phyloP scores from a whole-genome alignment of 2,797 vertebrate genomes.

The Phrynocephalus vlangalii region DNA sequence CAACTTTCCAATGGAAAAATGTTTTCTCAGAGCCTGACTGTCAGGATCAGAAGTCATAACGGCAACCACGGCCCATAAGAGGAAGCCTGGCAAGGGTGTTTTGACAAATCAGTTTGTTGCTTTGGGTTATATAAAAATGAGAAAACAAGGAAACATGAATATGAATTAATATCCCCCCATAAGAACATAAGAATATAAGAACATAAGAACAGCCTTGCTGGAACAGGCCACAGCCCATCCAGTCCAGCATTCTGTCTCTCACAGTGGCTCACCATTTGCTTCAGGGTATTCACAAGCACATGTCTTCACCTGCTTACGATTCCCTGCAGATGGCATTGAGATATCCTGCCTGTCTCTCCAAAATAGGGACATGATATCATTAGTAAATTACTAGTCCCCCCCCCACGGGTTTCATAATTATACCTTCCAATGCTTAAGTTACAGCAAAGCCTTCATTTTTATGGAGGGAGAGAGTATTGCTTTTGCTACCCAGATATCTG shows the following conservation, averaged over 20 bases:
- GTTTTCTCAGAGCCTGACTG: not conserved
- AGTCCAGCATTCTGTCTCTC: too few species aligned
- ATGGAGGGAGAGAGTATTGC: slow-evolving; percentile 36
- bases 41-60: not conserved
- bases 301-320: too few species aligned
- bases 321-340: too few species aligned
- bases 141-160: not conserved
- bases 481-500: slow-evolving; percentile 59
- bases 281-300: too few species aligned
- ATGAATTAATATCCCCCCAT: not conserved
- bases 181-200: not conserved
- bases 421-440: slow-evolving; percentile 38
- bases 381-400: slow-evolving; percentile 38
- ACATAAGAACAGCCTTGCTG: too few species aligned
- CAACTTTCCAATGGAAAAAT: not conserved
- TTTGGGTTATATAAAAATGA: not conserved
- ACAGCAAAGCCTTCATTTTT: slow-evolving; percentile 44
- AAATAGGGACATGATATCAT: not conserved
- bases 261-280: too few species aligned
- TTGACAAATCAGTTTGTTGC: not conserved
- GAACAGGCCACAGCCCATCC: too few species aligned
- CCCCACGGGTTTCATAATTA: slow-evolving; percentile 19
- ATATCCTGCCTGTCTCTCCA: not conserved
- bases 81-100: not conserved
- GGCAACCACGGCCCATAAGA: not conserved